Base-by-base conservation (phyloP, 2,113 vertebrate genomes). In the Amia ocellicauda region DNA sequence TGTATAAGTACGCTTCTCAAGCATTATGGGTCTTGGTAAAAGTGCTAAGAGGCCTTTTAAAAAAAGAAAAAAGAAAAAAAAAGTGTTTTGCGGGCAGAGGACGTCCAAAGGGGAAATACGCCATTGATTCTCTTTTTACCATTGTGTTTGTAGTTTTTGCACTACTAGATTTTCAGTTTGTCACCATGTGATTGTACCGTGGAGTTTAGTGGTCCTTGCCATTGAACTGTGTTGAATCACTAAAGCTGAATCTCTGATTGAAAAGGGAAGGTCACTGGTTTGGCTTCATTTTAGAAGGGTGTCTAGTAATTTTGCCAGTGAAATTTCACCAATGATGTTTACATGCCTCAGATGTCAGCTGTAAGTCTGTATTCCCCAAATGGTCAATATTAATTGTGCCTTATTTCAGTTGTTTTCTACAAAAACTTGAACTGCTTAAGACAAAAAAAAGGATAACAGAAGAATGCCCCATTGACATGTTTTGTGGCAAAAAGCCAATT, bases 321-420 rank as follows among this genome's bases (percentile, higher is more conserved):
- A 66, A 69, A 78, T 78, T 79, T 79, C 71, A 75, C 77, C 72
- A 50, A 78, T 72, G 43, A 24, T 83, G 85, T 85, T 91, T 82
- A 78, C 87, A 86, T 79, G 70, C 72, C 70, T 78, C 80, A 84
- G 73, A 68, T 71, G 83, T 66, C 80, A 78, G 86, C 86, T 81
- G 86, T 75, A 87, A 84, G 80, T 84, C 85, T 86, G 84, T 84
- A 82, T 81, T 76, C 76, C 72, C 81, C 83, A 82, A 86, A 85
- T 83, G 83, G 88, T 84, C 81, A 76, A 85, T 92, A 90, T 95
- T 93, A 92, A 92, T 94, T 86, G 96, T 99, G 96, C 96, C 96
- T 99, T 99, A 98, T 95, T 96, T 96, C 68, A 85, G 86, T 92
- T 88, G 76, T 82, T 68, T 74, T 77, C 71, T 75, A 76, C 74